Evolutionary conservation across 2,113 vertebrate species (phyloP), one percentile per base, ranked within the genome.

Genomic region (Carassius auratus): DNA sequence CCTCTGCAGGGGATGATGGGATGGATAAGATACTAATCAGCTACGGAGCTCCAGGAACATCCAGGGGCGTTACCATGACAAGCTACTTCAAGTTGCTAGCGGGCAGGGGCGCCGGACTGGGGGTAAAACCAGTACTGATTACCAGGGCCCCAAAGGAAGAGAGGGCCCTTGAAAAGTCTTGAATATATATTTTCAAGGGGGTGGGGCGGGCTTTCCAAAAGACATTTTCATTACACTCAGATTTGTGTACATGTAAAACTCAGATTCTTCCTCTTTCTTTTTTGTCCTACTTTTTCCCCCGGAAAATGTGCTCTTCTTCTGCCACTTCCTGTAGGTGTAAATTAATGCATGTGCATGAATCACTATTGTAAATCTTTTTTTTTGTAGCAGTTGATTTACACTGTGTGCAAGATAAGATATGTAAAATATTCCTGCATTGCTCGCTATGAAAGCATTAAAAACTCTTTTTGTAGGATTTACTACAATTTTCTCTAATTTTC

Each of bases 21-120:
- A 38, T 19, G 30, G 81, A 74, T 83, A 74, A 83, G 50, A 83
- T 50, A 69, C 68, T 61, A 74, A 83, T 73, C 81, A 8, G 19
- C 81, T 6, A 23, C 57, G 33, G 57, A 83, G 81, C 48, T 83
- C 21, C 55, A 76, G 73, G 57, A 76, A 42, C 17, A 48, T 57
- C 52, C 64, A 83, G 36, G 64, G 64, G 33, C 6, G 17, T 68
- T 33, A 9, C 36, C 21, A 10, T 75, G 55, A 75, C 38, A 36
- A 36, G 30, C 30, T n/a, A 75, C 42, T 74, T 69, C 7, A 50
- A 30, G 55, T 57, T 42, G 75, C 38, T 15, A 50, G 0, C 9
- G 64, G 33, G 50, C 4, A 26, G 26, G 26, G 26, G 26, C 26
- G 26, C 26, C 26, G 26, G 26, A 26, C 26, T 26, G 26, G 26